Conservation (phyloP, 2,113 vertebrate genomes). For the Phylloscopus trochilus region DNA sequence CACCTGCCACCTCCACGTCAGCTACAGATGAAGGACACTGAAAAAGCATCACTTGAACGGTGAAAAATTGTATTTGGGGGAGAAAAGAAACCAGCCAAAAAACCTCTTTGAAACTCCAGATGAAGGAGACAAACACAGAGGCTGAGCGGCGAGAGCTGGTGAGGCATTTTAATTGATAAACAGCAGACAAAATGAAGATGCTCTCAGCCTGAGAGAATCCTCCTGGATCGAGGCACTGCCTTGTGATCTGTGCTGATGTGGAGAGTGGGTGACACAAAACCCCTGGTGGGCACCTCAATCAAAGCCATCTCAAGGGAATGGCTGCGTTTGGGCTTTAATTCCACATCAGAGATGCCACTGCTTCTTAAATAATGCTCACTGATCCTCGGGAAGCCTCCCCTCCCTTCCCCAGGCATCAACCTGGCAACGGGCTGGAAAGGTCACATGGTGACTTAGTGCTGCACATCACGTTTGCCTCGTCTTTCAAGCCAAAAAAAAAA, state of each 20-base stretch:
- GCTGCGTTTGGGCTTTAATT: background rate
- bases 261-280: background rate
- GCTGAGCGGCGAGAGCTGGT: background rate
- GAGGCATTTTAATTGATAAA: background rate
- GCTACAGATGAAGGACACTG: fast-evolving
- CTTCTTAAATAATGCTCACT: fast-evolving
- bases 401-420: background rate
- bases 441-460: background rate
- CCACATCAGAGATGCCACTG: fast-evolving
- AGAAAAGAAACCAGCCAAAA: background rate
- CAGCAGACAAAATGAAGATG: background rate
- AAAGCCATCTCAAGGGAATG: background rate
- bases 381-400: fast-evolving
- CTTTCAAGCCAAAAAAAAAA: background rate
- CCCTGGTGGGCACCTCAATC: fast-evolving
- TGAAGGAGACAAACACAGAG: fast-evolving
- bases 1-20: background rate
- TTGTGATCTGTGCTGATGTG: background rate
- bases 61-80: background rate
- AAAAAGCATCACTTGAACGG: fast-evolving
- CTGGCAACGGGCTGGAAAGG: fast-evolving
- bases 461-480: background rate
- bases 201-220: no score
- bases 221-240: fast-evolving
- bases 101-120: background rate